A percentile compares a stretch with the other conserved stretches of the same genome.
These are phyloP conservation scores for Okapia johnstoni DNA, from an alignment of 2,113 vertebrate species.

Conservation along the genomic window DNA sequence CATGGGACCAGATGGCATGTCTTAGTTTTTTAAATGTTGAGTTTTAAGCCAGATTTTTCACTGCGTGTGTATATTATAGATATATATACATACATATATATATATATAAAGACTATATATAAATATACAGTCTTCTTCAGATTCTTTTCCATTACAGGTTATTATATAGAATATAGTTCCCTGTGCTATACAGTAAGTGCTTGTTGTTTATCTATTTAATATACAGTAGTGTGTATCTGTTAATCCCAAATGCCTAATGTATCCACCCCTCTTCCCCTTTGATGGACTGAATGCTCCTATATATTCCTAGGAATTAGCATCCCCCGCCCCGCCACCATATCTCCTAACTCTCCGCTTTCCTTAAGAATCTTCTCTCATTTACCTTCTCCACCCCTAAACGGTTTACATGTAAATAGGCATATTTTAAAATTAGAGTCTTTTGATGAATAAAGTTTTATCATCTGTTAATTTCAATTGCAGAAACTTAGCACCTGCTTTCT, in stretches of 20 bases:
- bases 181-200: not conserved
- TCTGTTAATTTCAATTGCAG: not conserved
- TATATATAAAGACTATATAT: too few species aligned
- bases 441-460: not conserved
- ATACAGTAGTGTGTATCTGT: not conserved
- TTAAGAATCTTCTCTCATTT: not conserved
- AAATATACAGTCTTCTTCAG: not conserved
- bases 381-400: not conserved
- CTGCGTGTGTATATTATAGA: rapidly evolving
- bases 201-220: not conserved
- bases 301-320: not conserved
- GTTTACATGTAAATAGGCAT: not conserved
- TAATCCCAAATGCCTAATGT: not conserved
- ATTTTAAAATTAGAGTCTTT: not conserved
- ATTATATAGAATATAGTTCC: not conserved
- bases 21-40: not conserved
- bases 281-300: not conserved
- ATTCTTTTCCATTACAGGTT: not conserved
- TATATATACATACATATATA: too few species aligned
- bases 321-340: rapidly evolving
- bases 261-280: not conserved
- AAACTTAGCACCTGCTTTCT: not conserved
- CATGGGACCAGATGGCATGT: not conserved
- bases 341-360: too few species aligned
- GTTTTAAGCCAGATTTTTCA: not conserved